Conservation (phyloP, 1,140 invertebrate genomes). For the Drosophila littoralis region DNA sequence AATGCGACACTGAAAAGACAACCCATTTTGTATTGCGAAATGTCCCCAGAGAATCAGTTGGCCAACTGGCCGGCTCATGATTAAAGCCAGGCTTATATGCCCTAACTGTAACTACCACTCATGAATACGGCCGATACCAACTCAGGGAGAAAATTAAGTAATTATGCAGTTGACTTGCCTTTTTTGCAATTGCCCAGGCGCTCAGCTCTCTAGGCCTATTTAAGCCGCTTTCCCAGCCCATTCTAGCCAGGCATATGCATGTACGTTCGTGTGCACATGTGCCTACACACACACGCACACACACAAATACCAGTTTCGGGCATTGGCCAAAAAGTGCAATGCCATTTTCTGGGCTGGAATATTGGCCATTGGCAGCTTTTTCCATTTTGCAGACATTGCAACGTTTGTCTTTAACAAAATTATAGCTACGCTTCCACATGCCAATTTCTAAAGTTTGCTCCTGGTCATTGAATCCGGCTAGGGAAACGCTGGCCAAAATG, state of each 20-base stretch:
- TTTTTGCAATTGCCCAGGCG: conserved; percentile 53
- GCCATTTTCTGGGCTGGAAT: conserved; percentile 58
- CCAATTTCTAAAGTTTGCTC: conserved; percentile 32
- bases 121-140: conserved; percentile 45
- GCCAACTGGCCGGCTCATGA: conserved; percentile 7
- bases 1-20: conserved; percentile 75
- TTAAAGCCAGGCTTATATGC: conserved; percentile 15
- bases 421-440: conserved; percentile 64
- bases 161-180: conserved; percentile 80
- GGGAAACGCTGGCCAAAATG: conserved; percentile 34
- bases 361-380: conserved; percentile 79
- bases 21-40: conserved; percentile 63
- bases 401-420: conserved; percentile 81
- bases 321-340: conserved; percentile 57
- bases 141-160: conserved; percentile 69
- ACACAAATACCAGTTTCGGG: conserved; percentile 58
- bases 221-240: conserved; percentile 51
- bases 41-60: conserved; percentile 31
- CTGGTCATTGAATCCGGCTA: conserved; percentile 22
- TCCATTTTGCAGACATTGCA: conserved; percentile 76
- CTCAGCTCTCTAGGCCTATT: conserved; percentile 35
- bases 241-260: conserved; percentile 33
- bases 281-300: not conserved
- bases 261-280: not conserved
- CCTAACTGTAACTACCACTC: conserved; percentile 27